phyloP scores from a whole-genome alignment of 2,888 invertebrate genomes.

The Pyralis farinalis region DNA sequence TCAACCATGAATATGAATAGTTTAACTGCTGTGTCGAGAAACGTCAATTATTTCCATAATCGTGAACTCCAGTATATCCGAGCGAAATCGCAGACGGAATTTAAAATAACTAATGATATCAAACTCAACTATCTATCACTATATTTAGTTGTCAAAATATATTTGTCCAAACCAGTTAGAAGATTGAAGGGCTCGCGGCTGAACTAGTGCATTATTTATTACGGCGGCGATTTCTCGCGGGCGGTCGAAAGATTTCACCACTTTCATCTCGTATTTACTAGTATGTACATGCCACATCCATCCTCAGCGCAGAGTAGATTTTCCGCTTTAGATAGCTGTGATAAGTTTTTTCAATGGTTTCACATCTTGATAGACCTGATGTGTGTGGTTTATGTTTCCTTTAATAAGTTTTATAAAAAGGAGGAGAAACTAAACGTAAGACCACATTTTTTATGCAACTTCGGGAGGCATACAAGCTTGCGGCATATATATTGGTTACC shows the following conservation, averaged over 20 bases:
- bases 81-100: too few species aligned
- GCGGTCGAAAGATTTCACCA: slow-evolving; percentile 70
- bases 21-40: too few species aligned
- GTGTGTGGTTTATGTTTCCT: not conserved
- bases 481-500: too few species aligned
- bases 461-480: too few species aligned
- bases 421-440: too few species aligned
- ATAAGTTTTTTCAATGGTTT: not conserved
- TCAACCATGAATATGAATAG: too few species aligned
- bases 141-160: slow-evolving; percentile 42
- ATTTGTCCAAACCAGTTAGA: slow-evolving; percentile 50
- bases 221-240: slow-evolving; percentile 69
- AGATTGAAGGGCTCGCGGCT: slow-evolving; percentile 60
- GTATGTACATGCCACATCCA: slow-evolving; percentile 41
- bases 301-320: slow-evolving; percentile 33
- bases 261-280: slow-evolving; percentile 72
- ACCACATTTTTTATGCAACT: too few species aligned
- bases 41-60: too few species aligned
- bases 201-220: slow-evolving; percentile 78
- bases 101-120: too few species aligned
- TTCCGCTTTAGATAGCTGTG: slow-evolving; percentile 16
- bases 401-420: not conserved
- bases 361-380: not conserved
- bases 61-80: too few species aligned
- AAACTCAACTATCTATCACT: not conserved